A percentile compares a stretch with the other conserved stretches of the same genome.
Conservation (phyloP, 2,888 invertebrate species). For the Polietes domitor region DNA sequence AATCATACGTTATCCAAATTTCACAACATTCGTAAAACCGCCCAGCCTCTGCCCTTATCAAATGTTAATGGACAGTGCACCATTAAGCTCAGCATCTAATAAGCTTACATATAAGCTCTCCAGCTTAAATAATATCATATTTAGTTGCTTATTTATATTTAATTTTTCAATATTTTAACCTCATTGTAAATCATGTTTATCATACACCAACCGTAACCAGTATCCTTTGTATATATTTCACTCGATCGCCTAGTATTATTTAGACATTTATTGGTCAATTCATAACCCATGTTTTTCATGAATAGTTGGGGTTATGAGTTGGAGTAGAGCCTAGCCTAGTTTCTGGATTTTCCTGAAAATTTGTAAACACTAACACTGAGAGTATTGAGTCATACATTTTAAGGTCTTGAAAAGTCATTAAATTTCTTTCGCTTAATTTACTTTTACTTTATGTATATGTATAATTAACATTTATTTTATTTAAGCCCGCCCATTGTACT, state of each 20-base stretch:
- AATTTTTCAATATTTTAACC: conserved; percentile 50
- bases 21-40: conserved; percentile 78
- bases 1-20: conserved; percentile 80
- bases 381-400: conserved; percentile 63
- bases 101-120: background rate
- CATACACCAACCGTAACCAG: conserved; percentile 21
- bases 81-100: conserved; percentile 68
- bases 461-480: background rate
- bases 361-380: conserved; percentile 7
- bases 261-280: background rate
- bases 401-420: conserved; percentile 62
- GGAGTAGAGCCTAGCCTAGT: no score
- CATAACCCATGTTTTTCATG: no score
- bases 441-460: conserved; percentile 12
- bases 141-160: conserved; percentile 50
- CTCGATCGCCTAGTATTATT: conserved; percentile 45
- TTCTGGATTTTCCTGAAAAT: conserved; percentile 24
- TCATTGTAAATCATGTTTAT: background rate
- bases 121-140: background rate
- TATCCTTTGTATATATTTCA: conserved; percentile 58
- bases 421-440: conserved; percentile 21
- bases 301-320: no score
- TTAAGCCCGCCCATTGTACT: conserved; percentile 41
- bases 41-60: conserved; percentile 79
- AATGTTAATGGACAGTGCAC: conserved; percentile 75